Base-by-base conservation (phyloP, 2,888 invertebrate genomes). In the Tipula confusa region DNA sequence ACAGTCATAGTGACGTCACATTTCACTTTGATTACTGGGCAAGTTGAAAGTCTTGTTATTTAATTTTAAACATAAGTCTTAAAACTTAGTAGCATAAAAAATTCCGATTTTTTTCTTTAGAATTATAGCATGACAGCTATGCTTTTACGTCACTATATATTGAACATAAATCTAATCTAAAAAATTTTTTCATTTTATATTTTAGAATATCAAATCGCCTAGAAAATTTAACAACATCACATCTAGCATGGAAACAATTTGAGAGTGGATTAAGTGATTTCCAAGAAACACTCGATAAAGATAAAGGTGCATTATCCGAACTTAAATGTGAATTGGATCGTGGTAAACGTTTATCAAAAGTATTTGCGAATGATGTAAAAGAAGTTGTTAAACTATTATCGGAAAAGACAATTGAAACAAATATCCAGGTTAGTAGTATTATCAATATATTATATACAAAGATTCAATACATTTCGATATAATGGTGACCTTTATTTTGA, bases 211-310 rank as follows among this genome's bases (percentile, higher is more conserved):
- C 93, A 86, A 92, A 92, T 86, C 94, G 94, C 88, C 90, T 96
- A 87, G 92, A 93, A 86, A 93, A 93, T 85, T 90, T 96, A 84
- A 94, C 94, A 87, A 93, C 93, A 86, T 93, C 95, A 11, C 91
- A 94, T 82, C 91, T 92, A 86, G 93, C 93, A 33, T 95, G 95
- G 95, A 92, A 93, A 84, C 94, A 95, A 88, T 93, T 96, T 90
- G 95, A 95, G 87, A 91, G 92, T 84, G 94, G 95, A 9, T 90
- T 96, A 84, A 92, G 93, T 15, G 95, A 95, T 88, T 92, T 96
- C 85, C 94, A 95, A 87, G 92, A 93, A 83, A 95, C 95, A 31
- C 89, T 96, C 83, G 92, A 93, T 33, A 93, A 94, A 85, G 96
- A 96, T 88, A 88, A 89, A 81, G 90, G 90, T 84, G 89, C 90